A percentile compares a stretch with the other conserved stretches of the same genome.
Evolutionary conservation across 2,888 invertebrate genomes (phyloP).

Genomic region (Arctia plantaginis): DNA sequence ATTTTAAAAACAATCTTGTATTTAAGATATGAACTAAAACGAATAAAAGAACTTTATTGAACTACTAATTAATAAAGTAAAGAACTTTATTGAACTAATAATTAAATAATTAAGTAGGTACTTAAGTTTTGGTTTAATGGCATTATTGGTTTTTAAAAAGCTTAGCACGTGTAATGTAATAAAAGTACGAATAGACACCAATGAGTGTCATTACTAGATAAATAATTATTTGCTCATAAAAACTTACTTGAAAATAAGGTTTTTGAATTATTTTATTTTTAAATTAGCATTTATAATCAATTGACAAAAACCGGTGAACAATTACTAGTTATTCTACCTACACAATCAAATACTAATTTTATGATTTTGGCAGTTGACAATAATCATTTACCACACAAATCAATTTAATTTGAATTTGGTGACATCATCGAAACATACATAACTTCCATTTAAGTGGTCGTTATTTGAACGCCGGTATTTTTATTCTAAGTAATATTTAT

Average conservation of each 20-base stretch:
- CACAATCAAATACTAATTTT: constrained; percentile 7
- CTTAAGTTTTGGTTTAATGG: background rate
- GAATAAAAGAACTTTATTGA: no score
- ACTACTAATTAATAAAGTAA: no score
- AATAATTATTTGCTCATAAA: background rate
- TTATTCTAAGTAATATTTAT: background rate
- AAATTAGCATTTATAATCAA: background rate
- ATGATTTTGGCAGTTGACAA: background rate
- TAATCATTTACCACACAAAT: constrained; percentile 5
- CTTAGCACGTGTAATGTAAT: background rate
- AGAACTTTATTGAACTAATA: no score
- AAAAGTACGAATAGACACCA: background rate
- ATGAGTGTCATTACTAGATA: background rate
- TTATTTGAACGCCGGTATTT: constrained; percentile 39
- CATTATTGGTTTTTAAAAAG: background rate
- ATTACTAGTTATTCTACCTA: constrained; percentile 7
- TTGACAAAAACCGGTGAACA: background rate
- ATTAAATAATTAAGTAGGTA: no score
- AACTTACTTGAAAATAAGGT: background rate
- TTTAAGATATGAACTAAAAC: no score
- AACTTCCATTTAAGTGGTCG: constrained; percentile 41
- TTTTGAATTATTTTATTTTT: background rate
- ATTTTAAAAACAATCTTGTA: no score
- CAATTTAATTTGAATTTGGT: constrained; percentile 28
- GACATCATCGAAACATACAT: constrained; percentile 55